Base-by-base conservation (phyloP, 1,140 invertebrate species). In the Heliconius hewitsoni region DNA sequence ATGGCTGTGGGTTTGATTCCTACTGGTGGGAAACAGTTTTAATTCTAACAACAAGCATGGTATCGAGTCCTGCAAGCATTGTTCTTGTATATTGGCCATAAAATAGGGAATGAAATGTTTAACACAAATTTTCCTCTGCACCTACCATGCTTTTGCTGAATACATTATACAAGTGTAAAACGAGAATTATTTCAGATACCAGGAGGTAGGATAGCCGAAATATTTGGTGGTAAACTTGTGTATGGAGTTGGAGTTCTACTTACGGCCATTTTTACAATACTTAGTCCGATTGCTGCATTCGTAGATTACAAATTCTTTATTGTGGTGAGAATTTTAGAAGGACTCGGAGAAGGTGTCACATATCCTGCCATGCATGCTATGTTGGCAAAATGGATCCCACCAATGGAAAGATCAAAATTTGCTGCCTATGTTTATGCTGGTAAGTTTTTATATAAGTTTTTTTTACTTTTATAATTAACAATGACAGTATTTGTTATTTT, bases 281-380 rank as follows among this genome's bases (percentile, higher is more conserved):
- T 97, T 42, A 97, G 95, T 84, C 97, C 97, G 39, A 96, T 96
- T 80, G 96, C 97, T 1, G 97, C 97, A 0, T 95, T 96, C 83
- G 96, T 95, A 81, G 96, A 97, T 83, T 96, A 97, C 79, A 94
- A 96, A 79, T 95, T 97, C 74, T 96, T 99, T 85, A 96, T 98
- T 80, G 95, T 95, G 46, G 96, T 98, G 3, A 94, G 98, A 82
- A 95, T 98, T 19, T 89, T 98, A 18, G 97, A 98, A 94, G 98
- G 98, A 39, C 95, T 99, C 81, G 97, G 96, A 34, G 98, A 98
- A 95, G 97, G 97, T 55, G 97, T 98, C 39, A 98, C 97, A 66
- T 98, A 97, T 93, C 97, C 97, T 66, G 96, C 97, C 1, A 97
- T 98, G 96, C 97, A 97, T 89, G 96, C 96, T 37, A 97, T 98